These are phyloP conservation scores for Fistularia commersonii DNA, from an alignment of 2,797 vertebrate species.

Conservation along the genomic window DNA sequence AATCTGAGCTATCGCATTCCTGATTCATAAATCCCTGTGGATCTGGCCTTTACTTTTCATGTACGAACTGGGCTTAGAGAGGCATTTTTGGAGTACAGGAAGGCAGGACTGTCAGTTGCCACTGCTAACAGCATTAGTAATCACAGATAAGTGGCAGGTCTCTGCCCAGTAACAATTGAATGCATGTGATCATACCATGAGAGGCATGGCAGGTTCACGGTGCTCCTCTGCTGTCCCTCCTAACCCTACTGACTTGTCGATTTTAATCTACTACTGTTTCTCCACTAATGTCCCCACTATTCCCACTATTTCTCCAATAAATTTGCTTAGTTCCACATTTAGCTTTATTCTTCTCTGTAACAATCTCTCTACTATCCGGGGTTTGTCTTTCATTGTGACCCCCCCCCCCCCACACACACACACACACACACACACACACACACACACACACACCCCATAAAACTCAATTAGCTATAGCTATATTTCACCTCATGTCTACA, in stretches of 20 bases:
- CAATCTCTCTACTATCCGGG: constrained; percentile 17
- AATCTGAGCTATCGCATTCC: constrained; percentile 39
- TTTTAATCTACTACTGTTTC: constrained; percentile 19
- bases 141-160: constrained; percentile 70
- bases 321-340: constrained; percentile 7
- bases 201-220: constrained; percentile 47
- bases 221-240: constrained; percentile 21
- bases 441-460: too few species aligned
- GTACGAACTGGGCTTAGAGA: constrained; percentile 41
- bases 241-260: neutral
- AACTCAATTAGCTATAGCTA: constrained; percentile 9
- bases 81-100: constrained; percentile 54
- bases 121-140: constrained; percentile 72
- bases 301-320: constrained; percentile 14
- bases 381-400: constrained; percentile 16
- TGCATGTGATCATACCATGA: constrained; percentile 38
- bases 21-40: constrained; percentile 17
- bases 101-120: constrained; percentile 59
- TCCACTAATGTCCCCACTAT: constrained; percentile 8
- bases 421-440: too few species aligned
- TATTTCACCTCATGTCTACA: constrained; percentile 11
- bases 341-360: constrained; percentile 38
- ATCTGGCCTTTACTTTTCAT: constrained; percentile 55
- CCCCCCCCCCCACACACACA: too few species aligned
- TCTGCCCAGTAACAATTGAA: constrained; percentile 23